phyloP scores from a whole-genome alignment of 2,888 invertebrate species.

The Napeogenes inachia region DNA sequence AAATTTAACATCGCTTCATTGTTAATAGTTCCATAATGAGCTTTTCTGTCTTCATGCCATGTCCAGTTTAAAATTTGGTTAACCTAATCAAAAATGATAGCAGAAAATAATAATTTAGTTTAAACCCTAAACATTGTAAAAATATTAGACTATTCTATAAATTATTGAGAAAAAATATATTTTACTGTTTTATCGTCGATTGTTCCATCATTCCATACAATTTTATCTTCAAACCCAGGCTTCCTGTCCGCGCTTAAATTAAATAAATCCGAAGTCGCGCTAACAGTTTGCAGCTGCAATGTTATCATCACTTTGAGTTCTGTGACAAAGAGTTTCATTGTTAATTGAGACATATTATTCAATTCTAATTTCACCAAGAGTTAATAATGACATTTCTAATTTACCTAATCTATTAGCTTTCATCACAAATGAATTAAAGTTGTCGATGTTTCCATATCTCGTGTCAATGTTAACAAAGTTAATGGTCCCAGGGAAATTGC shows the following conservation, averaged over 20 bases:
- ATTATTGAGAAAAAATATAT: background rate
- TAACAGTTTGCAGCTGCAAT: slow-evolving; percentile 73
- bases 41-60: slow-evolving; percentile 49
- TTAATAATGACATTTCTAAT: background rate
- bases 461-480: slow-evolving; percentile 83
- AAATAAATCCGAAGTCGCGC: slow-evolving; percentile 87
- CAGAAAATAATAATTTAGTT: background rate
- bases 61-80: slow-evolving; percentile 45
- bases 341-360: background rate
- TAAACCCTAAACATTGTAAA: background rate
- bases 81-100: slow-evolving; percentile 27
- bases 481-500: slow-evolving; percentile 87
- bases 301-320: slow-evolving; percentile 66
- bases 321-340: slow-evolving; percentile 20
- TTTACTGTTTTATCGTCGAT: slow-evolving; percentile 41
- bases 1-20: slow-evolving; percentile 56
- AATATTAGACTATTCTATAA: background rate
- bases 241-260: slow-evolving; percentile 74
- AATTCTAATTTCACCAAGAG: background rate
- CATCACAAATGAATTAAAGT: slow-evolving; percentile 76
- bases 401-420: slow-evolving; percentile 70
- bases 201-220: slow-evolving; percentile 81
- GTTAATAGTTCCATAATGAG: slow-evolving; percentile 46
- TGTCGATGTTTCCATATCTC: slow-evolving; percentile 81
- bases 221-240: slow-evolving; percentile 82